Evolutionary conservation across 1,140 invertebrate genomes (phyloP), one percentile per base, ranked within the genome.

Genomic region (Saxidomus purpurata): DNA sequence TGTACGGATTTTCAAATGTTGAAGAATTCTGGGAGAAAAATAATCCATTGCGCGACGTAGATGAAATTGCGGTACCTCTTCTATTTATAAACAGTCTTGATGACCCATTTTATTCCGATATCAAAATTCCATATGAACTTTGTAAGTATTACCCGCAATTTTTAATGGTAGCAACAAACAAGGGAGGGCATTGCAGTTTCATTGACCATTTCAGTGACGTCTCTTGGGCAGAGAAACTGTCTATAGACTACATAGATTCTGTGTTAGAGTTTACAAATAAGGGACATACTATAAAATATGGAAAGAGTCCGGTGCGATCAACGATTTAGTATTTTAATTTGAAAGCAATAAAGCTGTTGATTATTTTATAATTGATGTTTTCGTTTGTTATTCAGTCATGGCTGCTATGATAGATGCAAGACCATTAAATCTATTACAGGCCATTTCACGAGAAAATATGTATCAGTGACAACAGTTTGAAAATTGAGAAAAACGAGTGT

Each of bases 121-220:
- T 90, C 25, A 83, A 90, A 81, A 95, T 95, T 84, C 94, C 94
- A 34, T 93, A 93, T 77, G 94, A 95, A 25, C 77, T 95, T 1
- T 94, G 94, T 87, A 92, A 93, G 40, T 92, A 90, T 79, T 93
- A 94, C 89, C 93, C 94, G 17, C 93, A 95, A 87, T 92, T 95
- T 69, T 89, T 95, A n/a, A 90, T 95, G 81, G 85, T 93, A 0
- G 89, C 91, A 0, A 87, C 92, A 1, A 87, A 94, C 28, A 81
- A 90, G 9, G 95, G 95, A 9, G 95, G 95, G 0, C 95, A 95
- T 88, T 93, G 93, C 81, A 94, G 94, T n/a, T 95, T 95, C 79
- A 36, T 90, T 22, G 91, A 93, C 19, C 84, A 89, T 15, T 59
- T 92, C 13, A 43, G 87, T 22, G 89, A 86, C 13, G 49, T 89